Base-by-base conservation (phyloP, 2,888 invertebrate genomes). In the Caenorhabditis imperialis region DNA sequence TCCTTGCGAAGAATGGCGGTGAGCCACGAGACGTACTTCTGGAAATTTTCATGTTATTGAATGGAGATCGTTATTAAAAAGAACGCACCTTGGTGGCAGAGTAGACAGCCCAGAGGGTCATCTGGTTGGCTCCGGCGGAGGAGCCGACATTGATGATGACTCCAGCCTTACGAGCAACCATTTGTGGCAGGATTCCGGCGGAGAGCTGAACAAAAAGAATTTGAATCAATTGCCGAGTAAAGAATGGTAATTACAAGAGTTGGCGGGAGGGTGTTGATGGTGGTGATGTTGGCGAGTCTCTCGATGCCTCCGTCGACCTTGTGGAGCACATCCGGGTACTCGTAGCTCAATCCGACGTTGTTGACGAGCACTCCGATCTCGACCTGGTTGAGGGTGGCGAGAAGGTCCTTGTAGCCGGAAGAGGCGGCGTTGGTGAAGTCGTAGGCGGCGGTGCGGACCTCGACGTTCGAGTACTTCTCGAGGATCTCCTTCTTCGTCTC, bases 101-200 rank as follows among this genome's bases (percentile, higher is more conserved):
- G 86, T 98, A 98, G 0, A 95, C 92, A 10, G 93, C 81, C 86
- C 84, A 83, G 22, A 78, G 69, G 51, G 75, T 57, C 81, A 93
- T 92, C 0, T 95, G 94, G 73, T 93, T 92, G 7, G 92, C 90
- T 0, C 93, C 93, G 0, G 94, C 92, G 0, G 92, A 92, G 0
- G 97, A 97, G 0, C 95, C 93, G 18, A 98, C 90, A 89, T 97
- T 98, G 78, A 98, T 92, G 58, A 98, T 91, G 0, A 95, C 92
- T 0, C 97, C 97, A 79, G 92, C 92, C 47, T 91, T 91, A 45
- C 94, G 91, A 78, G 92, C 92, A 54, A 93, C 92, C 95, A 96
- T 95, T 14, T 91, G 92, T 0, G 96, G 94, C 88, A 98, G 89
- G 0, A 95, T 91, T 12, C 96, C 90, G 40, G 92, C 92, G 18